Evolutionary conservation across 2,888 invertebrate genomes (phyloP).

Genomic region (Drosophila nr. perissopoda): DNA sequence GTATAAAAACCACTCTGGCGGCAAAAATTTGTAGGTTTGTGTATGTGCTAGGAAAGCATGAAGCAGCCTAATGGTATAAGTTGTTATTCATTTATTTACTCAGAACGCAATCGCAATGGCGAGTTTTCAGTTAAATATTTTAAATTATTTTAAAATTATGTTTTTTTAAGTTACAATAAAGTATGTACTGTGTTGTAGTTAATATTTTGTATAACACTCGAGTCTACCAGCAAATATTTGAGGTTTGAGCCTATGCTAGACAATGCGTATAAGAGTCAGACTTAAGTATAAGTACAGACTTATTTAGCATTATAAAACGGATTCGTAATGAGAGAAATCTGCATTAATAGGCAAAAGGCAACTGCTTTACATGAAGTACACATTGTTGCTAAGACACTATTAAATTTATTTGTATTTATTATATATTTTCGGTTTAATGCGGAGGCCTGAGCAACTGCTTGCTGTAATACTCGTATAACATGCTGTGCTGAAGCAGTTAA

Average conservation of each 20-base stretch:
- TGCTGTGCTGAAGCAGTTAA: neutral
- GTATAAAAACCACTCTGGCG: conserved; percentile 43
- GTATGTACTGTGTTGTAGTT: neutral
- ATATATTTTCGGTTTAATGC: neutral
- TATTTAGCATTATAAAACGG: neutral
- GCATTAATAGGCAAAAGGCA: neutral
- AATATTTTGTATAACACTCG: neutral
- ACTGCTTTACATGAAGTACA: neutral
- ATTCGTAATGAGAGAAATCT: neutral
- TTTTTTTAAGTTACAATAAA: neutral
- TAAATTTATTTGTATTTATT: neutral
- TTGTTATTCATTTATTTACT: neutral
- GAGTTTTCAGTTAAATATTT: neutral
- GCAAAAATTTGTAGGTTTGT: neutral
- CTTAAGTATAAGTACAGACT: neutral
- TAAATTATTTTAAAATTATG: neutral
- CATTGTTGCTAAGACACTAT: neutral
- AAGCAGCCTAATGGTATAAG: neutral
- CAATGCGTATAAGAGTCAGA: neutral
- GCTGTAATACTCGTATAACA: neutral
- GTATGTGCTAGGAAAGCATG: neutral
- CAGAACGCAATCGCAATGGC: neutral
- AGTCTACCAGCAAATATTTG: neutral
- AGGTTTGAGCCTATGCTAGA: neutral
- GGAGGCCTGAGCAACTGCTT: neutral